Evolutionary conservation across 2,113 vertebrate genomes (phyloP).

Genomic region (Eretmochelys imbricata): DNA sequence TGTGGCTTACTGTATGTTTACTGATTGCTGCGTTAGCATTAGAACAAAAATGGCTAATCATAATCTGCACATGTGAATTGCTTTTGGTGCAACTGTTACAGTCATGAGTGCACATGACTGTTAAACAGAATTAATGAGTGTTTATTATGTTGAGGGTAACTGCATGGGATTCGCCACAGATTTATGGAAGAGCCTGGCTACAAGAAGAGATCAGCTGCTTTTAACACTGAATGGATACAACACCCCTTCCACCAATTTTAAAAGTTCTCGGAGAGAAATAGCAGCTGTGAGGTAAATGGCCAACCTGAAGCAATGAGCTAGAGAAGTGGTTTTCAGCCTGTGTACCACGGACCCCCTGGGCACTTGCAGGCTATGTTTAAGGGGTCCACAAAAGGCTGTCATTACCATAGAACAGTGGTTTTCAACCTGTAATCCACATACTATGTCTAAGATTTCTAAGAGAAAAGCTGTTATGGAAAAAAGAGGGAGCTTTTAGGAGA

Average conservation of each 20-base stretch:
- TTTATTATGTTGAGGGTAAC: conserved; percentile 7
- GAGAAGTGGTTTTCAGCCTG: not conserved
- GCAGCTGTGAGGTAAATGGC: conserved; percentile 26
- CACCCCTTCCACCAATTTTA: not conserved
- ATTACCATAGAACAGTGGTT: too few species aligned
- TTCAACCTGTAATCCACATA: not conserved
- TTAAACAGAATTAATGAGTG: not conserved
- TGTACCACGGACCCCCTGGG: not conserved
- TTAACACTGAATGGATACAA: not conserved
- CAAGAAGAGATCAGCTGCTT: not conserved
- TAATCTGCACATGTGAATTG: accelerated
- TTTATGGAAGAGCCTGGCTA: not conserved
- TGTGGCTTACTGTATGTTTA: not conserved
- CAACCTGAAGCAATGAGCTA: not conserved
- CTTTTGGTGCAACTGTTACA: not conserved
- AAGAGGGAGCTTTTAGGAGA: conserved; percentile 35
- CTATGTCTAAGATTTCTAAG: not conserved
- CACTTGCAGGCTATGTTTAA: not conserved
- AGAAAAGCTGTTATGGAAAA: conserved; percentile 15
- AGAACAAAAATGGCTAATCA: not conserved
- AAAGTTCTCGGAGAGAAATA: not conserved
- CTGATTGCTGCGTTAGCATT: not conserved
- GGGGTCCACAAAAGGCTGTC: too few species aligned
- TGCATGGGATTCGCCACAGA: accelerated
- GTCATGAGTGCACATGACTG: not conserved